Percentiles rank a stretch among this genome's conserved stretches.
Conservation (phyloP, 2,113 vertebrate species). For the Chrysemys picta region DNA sequence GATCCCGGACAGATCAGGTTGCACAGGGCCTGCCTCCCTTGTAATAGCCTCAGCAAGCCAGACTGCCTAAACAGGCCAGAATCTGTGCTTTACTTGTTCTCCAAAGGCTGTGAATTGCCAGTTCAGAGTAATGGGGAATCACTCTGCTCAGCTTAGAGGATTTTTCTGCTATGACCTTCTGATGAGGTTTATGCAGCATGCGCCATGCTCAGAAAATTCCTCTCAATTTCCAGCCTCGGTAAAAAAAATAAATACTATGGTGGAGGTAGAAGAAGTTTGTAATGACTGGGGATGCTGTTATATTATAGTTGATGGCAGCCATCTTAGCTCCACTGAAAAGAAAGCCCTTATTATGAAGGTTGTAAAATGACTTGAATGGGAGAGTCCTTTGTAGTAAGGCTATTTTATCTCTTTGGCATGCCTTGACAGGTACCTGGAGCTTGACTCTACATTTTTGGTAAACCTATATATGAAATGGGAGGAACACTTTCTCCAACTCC, state of each 20-base stretch:
- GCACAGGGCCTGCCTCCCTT: no score
- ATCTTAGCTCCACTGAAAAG: neutral
- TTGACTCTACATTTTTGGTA: no score
- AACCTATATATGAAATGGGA: no score
- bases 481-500: no score
- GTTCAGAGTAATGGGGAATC: neutral
- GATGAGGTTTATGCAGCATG: neutral
- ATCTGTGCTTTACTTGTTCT: no score
- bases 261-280: slow-evolving; percentile 5
- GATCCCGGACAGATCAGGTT: no score
- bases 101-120: no score
- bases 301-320: neutral
- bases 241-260: neutral
- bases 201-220: neutral
- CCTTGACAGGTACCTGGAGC: no score
- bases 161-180: neutral
- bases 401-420: neutral
- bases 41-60: no score
- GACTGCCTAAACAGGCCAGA: no score
- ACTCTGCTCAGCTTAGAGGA: neutral
- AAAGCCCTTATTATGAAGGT: neutral
- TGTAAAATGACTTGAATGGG: accelerated
- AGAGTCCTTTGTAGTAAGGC: accelerated
- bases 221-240: neutral
- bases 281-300: neutral